A percentile compares a stretch with the other conserved stretches of the same genome.
Conservation (phyloP, 30 jellyfish, hydroid and myxozoan species). For the Turritopsis rubra region DNA sequence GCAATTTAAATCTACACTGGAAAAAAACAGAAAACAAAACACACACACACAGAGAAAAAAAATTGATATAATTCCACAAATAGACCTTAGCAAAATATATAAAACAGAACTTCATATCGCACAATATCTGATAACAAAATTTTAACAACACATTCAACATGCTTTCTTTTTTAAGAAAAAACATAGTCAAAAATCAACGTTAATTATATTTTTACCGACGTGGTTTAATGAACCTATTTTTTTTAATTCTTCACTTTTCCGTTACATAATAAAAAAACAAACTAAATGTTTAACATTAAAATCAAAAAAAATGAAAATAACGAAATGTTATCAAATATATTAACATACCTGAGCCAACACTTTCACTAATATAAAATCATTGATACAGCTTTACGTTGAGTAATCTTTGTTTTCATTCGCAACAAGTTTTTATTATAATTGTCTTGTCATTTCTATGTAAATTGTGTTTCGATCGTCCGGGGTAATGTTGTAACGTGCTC, state of each 20-base stretch:
- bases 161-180: no score
- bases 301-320: not conserved
- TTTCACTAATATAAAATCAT: not conserved
- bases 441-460: not conserved
- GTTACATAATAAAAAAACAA: not conserved
- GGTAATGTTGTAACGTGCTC: not conserved
- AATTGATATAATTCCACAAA: not conserved
- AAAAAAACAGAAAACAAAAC: not conserved
- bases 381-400: not conserved
- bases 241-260: not conserved
- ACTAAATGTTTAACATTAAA: not conserved
- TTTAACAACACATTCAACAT: no score
- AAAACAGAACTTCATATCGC: not conserved
- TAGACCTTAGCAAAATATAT: not conserved
- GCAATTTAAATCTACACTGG: no score
- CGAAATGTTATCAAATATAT: not conserved
- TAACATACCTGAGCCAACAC: not conserved
- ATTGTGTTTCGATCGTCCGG: not conserved
- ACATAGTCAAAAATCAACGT: no score
- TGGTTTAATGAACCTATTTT: not conserved
- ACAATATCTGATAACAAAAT: not conserved
- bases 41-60: not conserved
- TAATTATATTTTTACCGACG: no score
- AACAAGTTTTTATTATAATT: not conserved
- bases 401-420: not conserved